Base-by-base conservation (phyloP, 2,113 vertebrate species). In the Callithrix jacchus region DNA sequence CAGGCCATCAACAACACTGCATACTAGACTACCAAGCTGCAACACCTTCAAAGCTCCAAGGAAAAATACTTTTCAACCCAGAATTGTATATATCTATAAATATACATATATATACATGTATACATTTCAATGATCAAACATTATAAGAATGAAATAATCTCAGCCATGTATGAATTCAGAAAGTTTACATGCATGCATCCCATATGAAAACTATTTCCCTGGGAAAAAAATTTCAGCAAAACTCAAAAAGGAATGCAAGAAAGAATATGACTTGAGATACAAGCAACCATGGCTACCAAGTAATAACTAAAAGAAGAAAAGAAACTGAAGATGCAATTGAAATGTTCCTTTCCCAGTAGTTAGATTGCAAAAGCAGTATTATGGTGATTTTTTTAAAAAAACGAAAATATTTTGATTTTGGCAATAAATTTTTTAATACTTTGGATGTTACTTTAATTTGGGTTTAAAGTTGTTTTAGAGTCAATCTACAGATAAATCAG, bases 391-490 rank as follows among this genome's bases (percentile, higher is more conserved):
- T 52, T 61, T 74, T 45, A 12, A 9, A 9, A 27, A 10, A 49
- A 27, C 35, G 79, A 77, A 64, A 37, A 76, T 54, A 94, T 64
- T 66, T 42, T 71, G 10, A 93, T 86, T 86, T 91, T 73, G 6
- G 3, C 37, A 95, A 88, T 73, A 35, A 91, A 82, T 70, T 70
- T 92, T 71, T 76, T 77, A 94, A 42, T n/a, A 49, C 3, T 61
- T 1, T 20, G 56, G 85, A 40, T 71, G 37, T 37, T 85, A 93
- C 76, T 82, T 91, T 85, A 76, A 85, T 70, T 81, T 81, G 8
- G 66, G 58, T 47, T 95, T 61, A 66, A 97, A 91, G n/a, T 83
- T 93, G n/a, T 83, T 93, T 79, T 45, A 89, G 49, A 91, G 8
- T 64, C 52, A 56, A 30, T 73, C 35, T 42, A 40, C 9, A 76